A percentile compares a stretch with the other conserved stretches of the same genome.
These are phyloP conservation scores for Neodon shergylaensis DNA, from an alignment of 2,113 vertebrate genomes.

Conservation along the genomic window DNA sequence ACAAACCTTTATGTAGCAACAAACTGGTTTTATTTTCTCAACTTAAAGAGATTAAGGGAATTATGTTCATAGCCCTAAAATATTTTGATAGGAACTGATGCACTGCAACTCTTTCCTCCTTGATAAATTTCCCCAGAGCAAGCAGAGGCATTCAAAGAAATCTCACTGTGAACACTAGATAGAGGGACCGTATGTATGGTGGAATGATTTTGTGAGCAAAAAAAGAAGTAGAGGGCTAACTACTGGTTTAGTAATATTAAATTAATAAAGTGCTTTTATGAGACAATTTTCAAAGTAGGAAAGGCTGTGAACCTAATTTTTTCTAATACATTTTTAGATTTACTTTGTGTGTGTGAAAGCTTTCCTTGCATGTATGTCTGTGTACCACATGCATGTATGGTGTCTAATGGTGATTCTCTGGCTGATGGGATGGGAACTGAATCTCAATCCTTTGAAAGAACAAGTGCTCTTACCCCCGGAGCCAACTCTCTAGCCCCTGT, in stretches of 20 bases:
- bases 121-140: not conserved
- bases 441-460: not conserved
- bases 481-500: not conserved
- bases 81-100: slow-evolving; percentile 1
- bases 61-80: not conserved
- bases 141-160: not conserved
- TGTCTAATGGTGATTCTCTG: not conserved
- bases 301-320: not conserved
- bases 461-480: not conserved
- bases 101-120: not conserved
- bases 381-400: not conserved
- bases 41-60: not conserved
- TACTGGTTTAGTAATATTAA: not conserved
- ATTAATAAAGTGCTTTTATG: not conserved
- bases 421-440: not conserved
- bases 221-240: not conserved
- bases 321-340: not conserved
- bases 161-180: not conserved
- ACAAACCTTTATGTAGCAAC: not conserved
- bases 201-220: not conserved
- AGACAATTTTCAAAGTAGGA: not conserved
- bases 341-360: not conserved
- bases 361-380: not conserved
- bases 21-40: slow-evolving; percentile 17
- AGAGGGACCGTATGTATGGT: not conserved